Conservation (phyloP, 2,797 vertebrate species). For the Threskiornis aethiopicus region DNA sequence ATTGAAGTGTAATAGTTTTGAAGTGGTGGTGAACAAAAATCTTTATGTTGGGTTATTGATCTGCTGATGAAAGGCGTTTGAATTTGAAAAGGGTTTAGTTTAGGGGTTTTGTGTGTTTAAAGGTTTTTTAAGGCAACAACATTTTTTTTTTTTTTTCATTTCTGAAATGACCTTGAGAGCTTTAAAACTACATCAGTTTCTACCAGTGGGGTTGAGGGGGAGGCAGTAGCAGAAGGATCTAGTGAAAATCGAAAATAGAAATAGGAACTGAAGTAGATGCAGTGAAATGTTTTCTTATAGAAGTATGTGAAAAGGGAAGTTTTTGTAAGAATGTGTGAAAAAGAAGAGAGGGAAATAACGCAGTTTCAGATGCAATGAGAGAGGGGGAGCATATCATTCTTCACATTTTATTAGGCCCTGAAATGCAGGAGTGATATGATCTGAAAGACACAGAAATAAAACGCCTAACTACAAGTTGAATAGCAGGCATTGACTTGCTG, state of each 20-base stretch:
- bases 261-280: constrained; percentile 65
- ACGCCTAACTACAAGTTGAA: constrained; percentile 65
- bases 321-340: constrained; percentile 67
- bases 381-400: constrained; percentile 47
- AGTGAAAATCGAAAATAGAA: constrained; percentile 64
- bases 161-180: constrained; percentile 57
- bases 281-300: constrained; percentile 49
- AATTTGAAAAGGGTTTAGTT: constrained; percentile 40
- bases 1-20: constrained; percentile 66
- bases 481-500: constrained; percentile 75
- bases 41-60: constrained; percentile 48
- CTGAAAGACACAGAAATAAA: constrained; percentile 64
- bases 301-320: constrained; percentile 77
- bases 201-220: constrained; percentile 12
- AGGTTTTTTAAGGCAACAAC: neutral
- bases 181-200: constrained; percentile 51
- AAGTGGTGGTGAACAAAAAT: constrained; percentile 59
- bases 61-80: constrained; percentile 51
- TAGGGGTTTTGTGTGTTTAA: constrained; percentile 14
- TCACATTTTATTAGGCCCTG: constrained; percentile 66
- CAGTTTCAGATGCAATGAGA: constrained; percentile 40
- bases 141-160: neutral
- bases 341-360: constrained; percentile 63
- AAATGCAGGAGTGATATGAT: constrained; percentile 53
- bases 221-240: constrained; percentile 51